Evolutionary conservation across 2,113 vertebrate species (phyloP).

Genomic region (Megaleporinus macrocephalus): DNA sequence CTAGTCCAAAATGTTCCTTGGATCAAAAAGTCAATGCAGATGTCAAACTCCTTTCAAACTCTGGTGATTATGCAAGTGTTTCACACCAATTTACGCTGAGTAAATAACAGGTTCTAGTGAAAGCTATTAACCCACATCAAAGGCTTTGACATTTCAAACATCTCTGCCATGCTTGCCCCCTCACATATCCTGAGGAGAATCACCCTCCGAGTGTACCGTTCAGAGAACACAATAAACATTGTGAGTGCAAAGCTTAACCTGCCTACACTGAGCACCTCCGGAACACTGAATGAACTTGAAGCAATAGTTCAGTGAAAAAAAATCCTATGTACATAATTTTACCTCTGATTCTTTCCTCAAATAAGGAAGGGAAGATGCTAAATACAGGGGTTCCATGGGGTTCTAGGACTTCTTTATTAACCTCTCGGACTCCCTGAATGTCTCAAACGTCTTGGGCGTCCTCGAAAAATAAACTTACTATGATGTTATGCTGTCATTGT

Average conservation of each 20-base stretch:
- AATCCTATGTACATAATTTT: too few species aligned
- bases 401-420: too few species aligned
- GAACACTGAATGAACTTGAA: not conserved
- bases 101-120: not conserved
- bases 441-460: too few species aligned
- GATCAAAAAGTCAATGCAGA: not conserved
- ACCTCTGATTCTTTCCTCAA: too few species aligned
- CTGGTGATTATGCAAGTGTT: not conserved
- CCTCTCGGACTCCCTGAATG: too few species aligned
- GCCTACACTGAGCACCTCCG: not conserved
- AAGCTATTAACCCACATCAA: not conserved
- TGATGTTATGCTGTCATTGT: too few species aligned
- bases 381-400: too few species aligned
- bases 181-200: not conserved
- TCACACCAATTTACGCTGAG: not conserved
- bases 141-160: not conserved
- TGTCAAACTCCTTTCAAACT: not conserved
- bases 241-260: not conserved
- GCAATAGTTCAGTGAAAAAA: not conserved
- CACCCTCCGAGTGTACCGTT: not conserved
- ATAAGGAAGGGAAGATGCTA: too few species aligned
- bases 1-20: not conserved
- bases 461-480: too few species aligned
- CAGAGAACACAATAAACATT: not conserved
- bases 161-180: not conserved